These are phyloP conservation scores for Molorchus minor DNA, from an alignment of 2,888 invertebrate genomes.

Conservation along the genomic window DNA sequence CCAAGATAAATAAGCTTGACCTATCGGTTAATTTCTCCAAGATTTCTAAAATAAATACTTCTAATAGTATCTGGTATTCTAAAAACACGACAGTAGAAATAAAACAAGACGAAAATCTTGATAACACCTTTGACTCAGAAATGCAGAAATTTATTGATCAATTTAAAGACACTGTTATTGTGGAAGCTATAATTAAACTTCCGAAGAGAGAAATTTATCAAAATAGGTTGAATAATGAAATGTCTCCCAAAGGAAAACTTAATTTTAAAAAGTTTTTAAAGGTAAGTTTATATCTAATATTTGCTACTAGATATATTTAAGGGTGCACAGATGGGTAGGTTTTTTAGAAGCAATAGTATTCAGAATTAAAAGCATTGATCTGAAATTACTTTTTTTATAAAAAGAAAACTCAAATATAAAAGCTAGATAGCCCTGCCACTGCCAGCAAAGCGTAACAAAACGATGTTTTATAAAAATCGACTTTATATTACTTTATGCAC, in stretches of 20 bases:
- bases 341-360: no score
- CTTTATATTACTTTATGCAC: no score
- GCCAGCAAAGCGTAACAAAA: no score
- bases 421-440: no score
- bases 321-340: no score
- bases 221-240: conserved; percentile 18
- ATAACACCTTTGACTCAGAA: conserved; percentile 34
- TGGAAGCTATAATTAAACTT: conserved; percentile 38
- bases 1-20: conserved; percentile 9
- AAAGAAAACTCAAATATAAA: no score
- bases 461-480: no score
- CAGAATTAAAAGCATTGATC: no score
- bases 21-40: conserved; percentile 17
- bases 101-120: conserved; percentile 25
- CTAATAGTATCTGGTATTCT: conserved; percentile 34
- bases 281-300: conserved; percentile 34
- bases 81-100: conserved; percentile 25
- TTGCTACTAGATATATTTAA: no score
- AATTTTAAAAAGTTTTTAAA: conserved; percentile 51
- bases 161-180: conserved; percentile 47
- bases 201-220: conserved; percentile 18
- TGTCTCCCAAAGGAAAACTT: conserved; percentile 18
- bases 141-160: conserved; percentile 42
- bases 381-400: no score
- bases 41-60: conserved; percentile 15